phyloP scores from a whole-genome alignment of 2,113 vertebrate genomes.

The Baryphthengus martii region DNA sequence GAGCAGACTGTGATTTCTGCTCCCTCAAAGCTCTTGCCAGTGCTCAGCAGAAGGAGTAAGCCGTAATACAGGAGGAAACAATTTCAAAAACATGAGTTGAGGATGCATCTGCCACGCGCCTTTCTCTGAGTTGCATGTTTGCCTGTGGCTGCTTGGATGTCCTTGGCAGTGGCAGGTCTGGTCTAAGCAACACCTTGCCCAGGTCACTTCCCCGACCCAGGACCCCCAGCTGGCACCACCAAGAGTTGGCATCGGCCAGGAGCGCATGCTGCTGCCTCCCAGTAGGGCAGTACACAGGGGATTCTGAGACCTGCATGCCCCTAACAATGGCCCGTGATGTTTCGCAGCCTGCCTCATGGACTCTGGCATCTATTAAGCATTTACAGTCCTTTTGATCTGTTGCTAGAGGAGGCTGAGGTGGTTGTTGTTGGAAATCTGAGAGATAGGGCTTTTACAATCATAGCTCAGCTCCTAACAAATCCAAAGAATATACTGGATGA shows the following conservation, averaged over 20 bases:
- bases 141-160: not conserved
- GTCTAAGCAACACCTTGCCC: not conserved
- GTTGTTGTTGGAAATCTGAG: not conserved
- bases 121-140: not conserved
- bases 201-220: rapidly evolving
- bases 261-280: not conserved
- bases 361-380: not conserved
- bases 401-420: not conserved
- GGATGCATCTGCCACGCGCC: rapidly evolving
- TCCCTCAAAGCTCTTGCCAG: not conserved
- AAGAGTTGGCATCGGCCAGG: not conserved
- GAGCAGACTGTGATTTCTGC: not conserved
- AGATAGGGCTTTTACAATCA: not conserved
- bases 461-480: not conserved
- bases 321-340: rapidly evolving
- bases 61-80: not conserved
- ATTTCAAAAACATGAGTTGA: not conserved
- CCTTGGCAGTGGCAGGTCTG: not conserved
- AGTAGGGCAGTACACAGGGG: not conserved
- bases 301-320: rapidly evolving
- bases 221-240: not conserved
- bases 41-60: not conserved
- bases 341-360: not conserved
- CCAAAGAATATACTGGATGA: not conserved
- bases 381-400: not conserved